phyloP scores from a whole-genome alignment of 2,113 vertebrate genomes.

The Hippoglossus stenolepis region DNA sequence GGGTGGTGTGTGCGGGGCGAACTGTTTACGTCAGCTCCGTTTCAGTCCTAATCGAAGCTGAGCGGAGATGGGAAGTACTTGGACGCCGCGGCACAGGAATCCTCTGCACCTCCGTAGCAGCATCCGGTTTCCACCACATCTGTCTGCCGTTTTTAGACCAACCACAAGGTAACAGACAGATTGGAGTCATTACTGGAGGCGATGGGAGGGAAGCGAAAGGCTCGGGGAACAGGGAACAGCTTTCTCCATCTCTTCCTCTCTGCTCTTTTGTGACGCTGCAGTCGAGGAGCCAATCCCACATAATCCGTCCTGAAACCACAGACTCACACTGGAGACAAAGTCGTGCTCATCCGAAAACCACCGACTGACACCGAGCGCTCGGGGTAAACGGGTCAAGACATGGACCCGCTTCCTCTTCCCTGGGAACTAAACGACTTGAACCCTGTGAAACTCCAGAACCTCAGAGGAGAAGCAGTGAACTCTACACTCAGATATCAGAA shows the following conservation, averaged over 20 bases:
- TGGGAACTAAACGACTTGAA: background rate
- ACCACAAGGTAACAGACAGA: slow-evolving; percentile 60
- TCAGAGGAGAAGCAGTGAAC: too few relatives aligned
- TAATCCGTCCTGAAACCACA: slow-evolving; percentile 28
- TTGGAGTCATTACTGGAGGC: slow-evolving; percentile 69
- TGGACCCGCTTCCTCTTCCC: background rate
- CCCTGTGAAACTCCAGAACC: background rate
- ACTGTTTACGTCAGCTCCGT: slow-evolving; percentile 42
- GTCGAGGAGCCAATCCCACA: slow-evolving; percentile 2
- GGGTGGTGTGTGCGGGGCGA: slow-evolving; percentile 32
- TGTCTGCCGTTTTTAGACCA: slow-evolving; percentile 62
- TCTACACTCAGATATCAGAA: background rate
- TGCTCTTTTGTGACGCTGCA: slow-evolving; percentile 9
- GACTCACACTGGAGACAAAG: slow-evolving; percentile 39
- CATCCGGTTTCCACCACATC: slow-evolving; percentile 35
- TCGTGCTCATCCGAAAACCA: slow-evolving; percentile 26
- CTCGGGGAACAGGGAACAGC: slow-evolving; percentile 35
- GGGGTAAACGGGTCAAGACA: background rate
- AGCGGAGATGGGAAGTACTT: slow-evolving; percentile 33
- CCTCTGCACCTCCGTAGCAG: slow-evolving; percentile 30
- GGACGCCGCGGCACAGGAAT: background rate
- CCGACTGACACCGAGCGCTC: slow-evolving; percentile 1
- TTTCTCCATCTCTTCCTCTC: slow-evolving; percentile 23
- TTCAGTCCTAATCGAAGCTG: slow-evolving; percentile 36
- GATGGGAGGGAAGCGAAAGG: slow-evolving; percentile 68